Evolutionary conservation across 2,113 vertebrate species (phyloP), one percentile per base, ranked within the genome.

Genomic region (Miniopterus natalensis): DNA sequence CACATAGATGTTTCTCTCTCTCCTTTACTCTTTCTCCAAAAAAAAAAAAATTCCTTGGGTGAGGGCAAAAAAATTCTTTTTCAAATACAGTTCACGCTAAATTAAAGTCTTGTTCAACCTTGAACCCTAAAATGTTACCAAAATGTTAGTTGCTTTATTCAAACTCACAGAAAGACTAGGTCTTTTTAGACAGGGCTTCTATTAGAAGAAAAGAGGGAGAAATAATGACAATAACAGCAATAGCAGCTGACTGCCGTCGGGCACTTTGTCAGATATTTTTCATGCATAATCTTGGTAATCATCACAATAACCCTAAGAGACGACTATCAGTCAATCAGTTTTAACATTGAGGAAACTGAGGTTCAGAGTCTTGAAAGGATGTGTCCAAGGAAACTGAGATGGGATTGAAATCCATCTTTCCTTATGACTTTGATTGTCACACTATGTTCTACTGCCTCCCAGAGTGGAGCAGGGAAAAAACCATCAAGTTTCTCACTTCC

Each of bases 401-500:
- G 61, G 36, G 57, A 55, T 78, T 74, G 20, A 84, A 87, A 86
- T 79, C 61, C 51, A n/a, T 65, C 42, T 55, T 78, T 45, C 75
- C 90, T 74, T 8, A 17, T 94, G 31, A 80, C 59, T 40, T 80
- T 87, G 40, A 31, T 59, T 70, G 94, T 71, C 57, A 53, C 59
- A 59, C 78, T 90, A n/a, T 57, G 36, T 73, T 92, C 66, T 74
- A 61, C 74, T 81, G 49, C 90, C 68, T 96, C 81, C 74, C 81
- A 83, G 92, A 90, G 85, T 79, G 88, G 89, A 94, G 23, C 81
- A 81, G 42, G 55, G 61, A 83, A 74, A 57, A 84, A 70, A 88
- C 71, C 18, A 27, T 10, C 9, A 18, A 3, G 11, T 6, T 65
- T n/a, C 65, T 93, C n/a, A 74, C 18, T 92, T 84, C 27, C 36